These are phyloP conservation scores for Drosophila sordidula DNA, from an alignment of 2,888 invertebrate genomes.

Conservation along the genomic window DNA sequence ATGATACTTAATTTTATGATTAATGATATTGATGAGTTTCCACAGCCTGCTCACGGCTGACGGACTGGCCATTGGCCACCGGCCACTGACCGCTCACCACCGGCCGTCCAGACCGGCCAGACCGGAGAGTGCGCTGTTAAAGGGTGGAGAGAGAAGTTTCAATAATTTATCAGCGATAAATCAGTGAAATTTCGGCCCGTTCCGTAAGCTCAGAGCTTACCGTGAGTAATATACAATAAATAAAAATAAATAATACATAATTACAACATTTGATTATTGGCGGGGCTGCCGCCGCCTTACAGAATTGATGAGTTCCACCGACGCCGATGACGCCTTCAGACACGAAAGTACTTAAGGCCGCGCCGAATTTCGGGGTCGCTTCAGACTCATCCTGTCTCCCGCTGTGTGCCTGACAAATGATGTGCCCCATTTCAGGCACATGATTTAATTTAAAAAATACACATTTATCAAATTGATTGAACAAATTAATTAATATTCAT, in stretches of 20 bases:
- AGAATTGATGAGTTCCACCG: constrained; percentile 54
- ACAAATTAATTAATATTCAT: constrained; percentile 62
- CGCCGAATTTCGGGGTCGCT: constrained; percentile 22
- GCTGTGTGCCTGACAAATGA: constrained; percentile 66
- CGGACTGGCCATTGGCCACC: constrained; percentile 11
- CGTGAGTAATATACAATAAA: constrained; percentile 72
- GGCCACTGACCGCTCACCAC: constrained; percentile 8
- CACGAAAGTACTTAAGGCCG: constrained; percentile 25
- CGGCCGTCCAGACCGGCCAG: constrained; percentile 14
- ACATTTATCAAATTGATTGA: constrained; percentile 67
- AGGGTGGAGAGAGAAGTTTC: constrained; percentile 58
- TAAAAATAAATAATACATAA: constrained; percentile 79
- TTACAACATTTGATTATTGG: constrained; percentile 74
- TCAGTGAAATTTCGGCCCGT: constrained; percentile 55
- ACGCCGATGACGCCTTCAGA: constrained; percentile 65
- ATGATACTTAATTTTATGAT: constrained; percentile 84
- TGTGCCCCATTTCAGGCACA: constrained; percentile 43
- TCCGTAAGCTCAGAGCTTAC: constrained; percentile 4
- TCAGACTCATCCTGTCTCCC: constrained; percentile 17
- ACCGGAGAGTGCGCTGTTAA: constrained; percentile 12
- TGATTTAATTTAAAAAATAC: constrained; percentile 15
- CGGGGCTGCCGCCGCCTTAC: constrained; percentile 21
- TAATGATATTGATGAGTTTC: constrained; percentile 80
- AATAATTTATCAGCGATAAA: constrained; percentile 79
- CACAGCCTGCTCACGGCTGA: constrained; percentile 51